Evolutionary conservation across 2,797 vertebrate species (phyloP), one percentile per base, ranked within the genome.

Genomic region (Rousettus madagascariensis): DNA sequence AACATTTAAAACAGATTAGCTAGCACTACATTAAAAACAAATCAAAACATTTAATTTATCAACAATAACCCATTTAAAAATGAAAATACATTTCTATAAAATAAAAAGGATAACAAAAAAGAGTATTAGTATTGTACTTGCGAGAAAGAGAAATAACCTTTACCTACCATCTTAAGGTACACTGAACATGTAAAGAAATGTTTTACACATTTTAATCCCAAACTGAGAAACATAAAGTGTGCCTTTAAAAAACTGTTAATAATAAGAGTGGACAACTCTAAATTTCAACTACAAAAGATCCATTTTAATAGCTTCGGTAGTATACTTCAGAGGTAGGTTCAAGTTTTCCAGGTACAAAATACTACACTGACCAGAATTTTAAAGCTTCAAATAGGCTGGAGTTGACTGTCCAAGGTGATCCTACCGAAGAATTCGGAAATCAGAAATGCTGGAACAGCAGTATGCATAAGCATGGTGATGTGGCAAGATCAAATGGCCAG

Each of bases 11-110:
- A 93, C 24, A 85, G 30, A 96, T 17, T 80, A 41, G 13, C 46
- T 83, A 94, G 41, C 19, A 71, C n/a, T 55, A 46, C 46, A 89
- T 84, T 96, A 94, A 16, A 91, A 63, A 93, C 17, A 88, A 93
- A 74, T 78, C 20, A 89, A 96, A 90, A 59, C 82, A 79, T 69
- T 88, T 96, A 95, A 94, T 69, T 89, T 89, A 69, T n/a, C 24
- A 96, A 80, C 8, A 93, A 88, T 43, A 93, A 79, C 16, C 10
- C 41, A 83, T 5, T 94, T 83, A 83, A 93, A 96, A 96, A 78
- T 61, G 22, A 92, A 80, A 90, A 92, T 57, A 69, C 4, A 46
- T 59, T 88, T 96, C 30, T 75, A 61, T 33, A 78, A 93, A 94
- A 92, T 84, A 93, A 87, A 83, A 20, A 91, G 17, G 30, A 43